Base-by-base conservation (phyloP, 2,113 vertebrate genomes). In the Sardina pilchardus region DNA sequence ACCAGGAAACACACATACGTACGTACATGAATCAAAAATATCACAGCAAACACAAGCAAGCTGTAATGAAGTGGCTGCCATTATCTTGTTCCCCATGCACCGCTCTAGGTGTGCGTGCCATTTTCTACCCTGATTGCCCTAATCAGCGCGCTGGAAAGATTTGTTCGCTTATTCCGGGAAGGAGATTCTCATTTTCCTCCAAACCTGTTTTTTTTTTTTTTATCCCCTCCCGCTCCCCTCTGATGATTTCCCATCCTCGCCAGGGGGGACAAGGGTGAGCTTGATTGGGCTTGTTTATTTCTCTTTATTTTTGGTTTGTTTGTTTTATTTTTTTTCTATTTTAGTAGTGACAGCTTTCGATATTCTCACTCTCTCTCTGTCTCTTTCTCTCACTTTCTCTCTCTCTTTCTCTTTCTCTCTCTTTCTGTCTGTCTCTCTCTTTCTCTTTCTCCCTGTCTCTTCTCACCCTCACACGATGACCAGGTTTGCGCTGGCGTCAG, bases 201-300 rank as follows among this genome's bases (percentile, higher is more conserved):
- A 45, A 88, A 83, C 48, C 45, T 85, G 19, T 84, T 45, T 82
- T 86, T 24, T 36, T 1, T 39, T n/a, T n/a, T n/a, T n/a, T n/a
- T n/a, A n/a, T n/a, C n/a, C 9, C 26, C 45, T 34, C 10, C n/a
- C 30, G 10, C 14, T 78, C 34, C 47, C 19, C 36, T 87, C 85
- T 84, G 47, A 90, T 84, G 47, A 90, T 89, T 88, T 88, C 63
- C 45, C n/a, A n/a, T n/a, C 83, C 83, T 80, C 82, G 39, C 47
- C 83, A 63, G 36, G 26, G 81, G 67, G 43, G 7, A 82, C 83
- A 75, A 12, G 7, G 21, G 81, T 85, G 30, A 78, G 63, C 63
- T 3, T 71, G 63, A 24, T 86, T 81, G 53, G 80, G 50, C 21
- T 86, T 82, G 82, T 84, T 30, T 45, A 81, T 81, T 48, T 71